A percentile compares a stretch with the other conserved stretches of the same genome.
phyloP scores from a whole-genome alignment of 2,888 invertebrate genomes.

The Thera obeliscata region DNA sequence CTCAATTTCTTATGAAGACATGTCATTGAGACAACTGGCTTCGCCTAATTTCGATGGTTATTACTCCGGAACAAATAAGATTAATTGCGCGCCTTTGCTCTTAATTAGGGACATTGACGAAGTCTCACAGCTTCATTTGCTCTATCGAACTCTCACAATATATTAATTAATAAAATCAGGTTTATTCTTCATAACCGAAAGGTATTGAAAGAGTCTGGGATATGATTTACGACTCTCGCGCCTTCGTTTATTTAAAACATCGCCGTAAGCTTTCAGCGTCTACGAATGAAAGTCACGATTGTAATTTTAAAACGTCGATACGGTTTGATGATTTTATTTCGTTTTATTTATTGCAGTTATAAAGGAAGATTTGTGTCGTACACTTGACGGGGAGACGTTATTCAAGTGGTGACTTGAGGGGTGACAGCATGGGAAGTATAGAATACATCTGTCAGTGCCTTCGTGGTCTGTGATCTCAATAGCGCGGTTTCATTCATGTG shows the following conservation, averaged over 20 bases:
- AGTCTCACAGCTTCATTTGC: constrained; percentile 34
- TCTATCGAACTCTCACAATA: constrained; percentile 39
- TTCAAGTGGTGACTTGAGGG: constrained; percentile 34
- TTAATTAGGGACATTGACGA: constrained; percentile 56
- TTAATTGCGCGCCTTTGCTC: constrained; percentile 62
- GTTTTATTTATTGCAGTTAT: constrained; percentile 44
- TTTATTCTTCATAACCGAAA: constrained; percentile 75
- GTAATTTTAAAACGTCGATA: constrained; percentile 80
- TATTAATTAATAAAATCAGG: constrained; percentile 51
- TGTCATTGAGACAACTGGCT: constrained; percentile 58
- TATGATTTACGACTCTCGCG: constrained; percentile 78
- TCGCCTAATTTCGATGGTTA: constrained; percentile 76
- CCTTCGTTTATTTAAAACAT: constrained; percentile 79
- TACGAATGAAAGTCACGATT: constrained; percentile 80
- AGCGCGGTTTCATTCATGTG: constrained; percentile 53
- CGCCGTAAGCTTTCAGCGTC: constrained; percentile 80
- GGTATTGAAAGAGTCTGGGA: constrained; percentile 65
- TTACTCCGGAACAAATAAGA: constrained; percentile 70
- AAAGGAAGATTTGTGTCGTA: constrained; percentile 29
- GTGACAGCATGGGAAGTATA: constrained; percentile 61
- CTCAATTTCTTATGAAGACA: constrained; percentile 56
- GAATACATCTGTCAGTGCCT: constrained; percentile 63
- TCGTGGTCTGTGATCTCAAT: constrained; percentile 53
- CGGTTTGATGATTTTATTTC: constrained; percentile 52
- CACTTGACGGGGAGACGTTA: constrained; percentile 39